phyloP scores from a whole-genome alignment of 2,113 vertebrate genomes.

The Channa maculata region DNA sequence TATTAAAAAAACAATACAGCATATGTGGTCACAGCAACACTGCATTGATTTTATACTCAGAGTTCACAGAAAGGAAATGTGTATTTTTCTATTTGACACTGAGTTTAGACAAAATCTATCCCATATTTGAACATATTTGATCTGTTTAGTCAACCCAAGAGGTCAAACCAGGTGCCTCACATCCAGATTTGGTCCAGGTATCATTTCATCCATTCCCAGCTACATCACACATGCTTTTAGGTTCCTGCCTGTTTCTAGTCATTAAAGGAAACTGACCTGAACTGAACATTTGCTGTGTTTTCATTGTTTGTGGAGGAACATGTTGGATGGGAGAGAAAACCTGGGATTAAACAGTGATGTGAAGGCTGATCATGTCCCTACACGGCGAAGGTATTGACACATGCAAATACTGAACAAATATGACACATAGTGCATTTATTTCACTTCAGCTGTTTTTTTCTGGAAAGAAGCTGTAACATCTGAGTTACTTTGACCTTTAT shows the following conservation, averaged over 20 bases:
- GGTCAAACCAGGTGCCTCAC: neutral
- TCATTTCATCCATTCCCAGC: slow-evolving; percentile 1
- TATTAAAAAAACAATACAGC: no score
- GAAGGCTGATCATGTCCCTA: neutral
- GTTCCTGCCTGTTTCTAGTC: no score
- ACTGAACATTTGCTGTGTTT: neutral
- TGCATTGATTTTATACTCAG: no score
- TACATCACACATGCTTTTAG: no score
- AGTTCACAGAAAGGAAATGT: no score
- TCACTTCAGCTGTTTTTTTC: no score
- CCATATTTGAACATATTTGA: neutral
- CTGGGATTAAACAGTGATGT: neutral
- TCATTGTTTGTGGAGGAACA: neutral
- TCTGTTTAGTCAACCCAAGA: neutral
- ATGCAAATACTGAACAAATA: no score
- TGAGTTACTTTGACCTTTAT: slow-evolving; percentile 57
- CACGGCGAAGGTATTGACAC: neutral
- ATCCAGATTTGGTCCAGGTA: slow-evolving; percentile 6
- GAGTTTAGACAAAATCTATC: no score
- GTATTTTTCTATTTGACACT: no score
- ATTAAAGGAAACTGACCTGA: neutral
- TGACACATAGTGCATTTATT: no score
- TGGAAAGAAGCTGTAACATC: no score
- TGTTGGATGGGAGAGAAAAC: neutral
- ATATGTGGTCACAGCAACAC: no score